Conservation (phyloP, 2,797 vertebrate species). For the Bradypodion ventrale region DNA sequence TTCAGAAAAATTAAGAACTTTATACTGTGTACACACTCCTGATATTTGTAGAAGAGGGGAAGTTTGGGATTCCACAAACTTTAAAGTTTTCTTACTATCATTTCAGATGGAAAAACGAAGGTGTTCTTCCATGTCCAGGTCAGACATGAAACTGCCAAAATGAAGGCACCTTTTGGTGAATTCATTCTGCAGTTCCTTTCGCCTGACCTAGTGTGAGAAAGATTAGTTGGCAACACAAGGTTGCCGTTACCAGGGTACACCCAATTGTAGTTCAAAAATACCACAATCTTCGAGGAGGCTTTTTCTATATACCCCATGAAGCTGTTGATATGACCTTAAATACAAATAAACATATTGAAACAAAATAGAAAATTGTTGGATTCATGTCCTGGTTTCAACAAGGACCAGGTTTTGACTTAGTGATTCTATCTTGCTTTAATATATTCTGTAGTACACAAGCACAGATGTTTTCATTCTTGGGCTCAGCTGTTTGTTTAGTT, state of each 20-base stretch:
- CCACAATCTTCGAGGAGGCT: too few species aligned
- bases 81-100: slow-evolving; percentile 21
- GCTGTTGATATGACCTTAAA: slow-evolving; percentile 8
- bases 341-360: slow-evolving; percentile 9
- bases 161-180: too few species aligned
- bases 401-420: slow-evolving; percentile 50
- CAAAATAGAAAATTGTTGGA: background rate
- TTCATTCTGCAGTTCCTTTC: too few species aligned
- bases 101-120: slow-evolving; percentile 42
- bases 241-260: too few species aligned
- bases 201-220: too few species aligned
- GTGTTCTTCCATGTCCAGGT: too few species aligned
- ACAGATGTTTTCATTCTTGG: slow-evolving; percentile 66
- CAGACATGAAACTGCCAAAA: too few species aligned
- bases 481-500: slow-evolving; percentile 56
- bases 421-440: slow-evolving; percentile 49
- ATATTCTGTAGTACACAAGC: slow-evolving; percentile 61
- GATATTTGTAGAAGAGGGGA: slow-evolving; percentile 27
- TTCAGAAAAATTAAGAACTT: slow-evolving; percentile 48
- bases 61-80: slow-evolving; percentile 8
- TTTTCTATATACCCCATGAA: too few species aligned
- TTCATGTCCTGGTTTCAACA: slow-evolving; percentile 24
- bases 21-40: slow-evolving; percentile 28
- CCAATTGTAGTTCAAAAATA: too few species aligned
- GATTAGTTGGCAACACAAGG: too few species aligned